Base-by-base conservation (phyloP, 2,113 vertebrate genomes). In the Colaptes auratus region DNA sequence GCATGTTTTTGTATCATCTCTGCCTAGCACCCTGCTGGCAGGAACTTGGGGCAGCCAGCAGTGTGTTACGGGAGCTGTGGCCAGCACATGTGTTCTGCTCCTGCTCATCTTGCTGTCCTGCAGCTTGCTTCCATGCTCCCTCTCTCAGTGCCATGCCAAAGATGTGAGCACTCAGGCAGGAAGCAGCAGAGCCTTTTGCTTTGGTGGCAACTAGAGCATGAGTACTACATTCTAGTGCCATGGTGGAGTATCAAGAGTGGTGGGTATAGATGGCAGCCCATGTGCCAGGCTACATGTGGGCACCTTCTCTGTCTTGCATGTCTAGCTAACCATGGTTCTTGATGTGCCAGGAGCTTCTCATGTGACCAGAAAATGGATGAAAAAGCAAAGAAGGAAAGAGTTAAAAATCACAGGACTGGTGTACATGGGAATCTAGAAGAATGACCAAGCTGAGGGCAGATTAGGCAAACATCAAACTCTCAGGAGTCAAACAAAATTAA, bases 1-100 rank as follows among this genome's bases (percentile, higher is more conserved):
- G 56, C 1, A 0, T 0, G 1, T 44, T 74, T 25, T 9, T 48
- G 25, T 4, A 59, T 5, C 1, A 1, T 12, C 42, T 39, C 31
- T 81, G 42, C 72, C n/a, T 4, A 11, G 42, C 36, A 27, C 4
- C 4, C 10, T 1, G 3, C 18, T 1, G 4, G 30, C n/a, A 65
- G 66, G 8, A 56, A 15, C 4, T 0, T 17, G 52, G 19, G 59
- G 15, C 19, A 50, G 27, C 33, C 35, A 67, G 64, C 0, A 6
- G 9, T 59, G 16, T 9, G 16, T 9, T 24, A 28, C 0, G 0
- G 50, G 52, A 92, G 6, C 35, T 36, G 36, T 3, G 3, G 20
- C 52, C 28, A n/a, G 24, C 27, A 7, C 0, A 0, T 1, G 6
- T n/a, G 27, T 46, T 36, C 63, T 48, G 42, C 36, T 66, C 19